Base-by-base conservation (phyloP, 2,888 invertebrate genomes). In the Venusia cambrica region DNA sequence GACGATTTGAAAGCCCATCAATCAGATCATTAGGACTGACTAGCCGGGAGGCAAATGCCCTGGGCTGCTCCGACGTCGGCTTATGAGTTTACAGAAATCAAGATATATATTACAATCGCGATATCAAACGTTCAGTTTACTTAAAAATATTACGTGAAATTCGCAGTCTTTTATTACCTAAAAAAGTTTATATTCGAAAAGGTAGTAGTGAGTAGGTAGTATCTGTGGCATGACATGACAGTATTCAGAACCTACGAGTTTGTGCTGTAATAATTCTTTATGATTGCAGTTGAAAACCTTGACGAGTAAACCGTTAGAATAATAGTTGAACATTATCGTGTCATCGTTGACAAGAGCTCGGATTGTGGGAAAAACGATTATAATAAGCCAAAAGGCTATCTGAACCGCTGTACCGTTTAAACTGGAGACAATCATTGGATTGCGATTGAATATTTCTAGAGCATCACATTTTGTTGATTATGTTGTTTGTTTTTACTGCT, bases 381-480 rank as follows among this genome's bases (percentile, higher is more conserved):
- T 19, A 21, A 27, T 30, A 28, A 21, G n/a, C 22, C 3, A 30
- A 32, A 31, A n/a, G n/a, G n/a, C n/a, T n/a, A n/a, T 13, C 21
- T 26, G 30, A 34, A 28, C 31, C 7, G 35, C 22, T 22, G 30
- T 27, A 40, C 40, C 31, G 40, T 40, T 40, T 27, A 31, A 24
- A 27, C 15, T 24, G 13, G 22, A 3, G 25, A 39, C 33, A 25
- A 39, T 34, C 25, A 30, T 21, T 30, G 31, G 8, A 20, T 17
- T 6, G 19, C 20, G 16, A 35, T 28, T 13, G 11, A 11, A 21
- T 15, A 18, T 21, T 16, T 32, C 18, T 28, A 21, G 27, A 14
- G 5, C 12, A 25, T 4, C 2, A 5, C 14, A 31, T 35, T 35
- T 35, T 35, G 27, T 22, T 31, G 30, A 33, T 38, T 30, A 34